These are phyloP conservation scores for Bryconaethiops microstoma DNA, from an alignment of 2,797 vertebrate species.

Conservation along the genomic window DNA sequence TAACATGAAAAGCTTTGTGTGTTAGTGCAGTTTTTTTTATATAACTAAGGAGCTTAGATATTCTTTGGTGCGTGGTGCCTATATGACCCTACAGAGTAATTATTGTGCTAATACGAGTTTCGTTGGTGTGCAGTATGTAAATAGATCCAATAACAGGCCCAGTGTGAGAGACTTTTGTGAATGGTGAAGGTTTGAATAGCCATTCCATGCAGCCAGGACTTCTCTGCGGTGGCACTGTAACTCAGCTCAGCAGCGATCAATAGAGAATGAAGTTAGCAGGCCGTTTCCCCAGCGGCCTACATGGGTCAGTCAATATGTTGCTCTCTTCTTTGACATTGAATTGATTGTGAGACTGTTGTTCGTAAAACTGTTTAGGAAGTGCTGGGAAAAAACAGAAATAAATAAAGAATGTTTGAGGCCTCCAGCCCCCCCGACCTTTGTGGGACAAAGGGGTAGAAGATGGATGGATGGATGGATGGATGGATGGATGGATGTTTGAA, in stretches of 20 bases:
- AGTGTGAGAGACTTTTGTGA: constrained; percentile 43
- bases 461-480: too few relatives aligned
- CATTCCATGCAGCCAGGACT: constrained; percentile 45
- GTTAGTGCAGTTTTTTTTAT: not conserved
- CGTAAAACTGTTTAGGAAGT: constrained; percentile 56
- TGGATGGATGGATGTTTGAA: too few relatives aligned
- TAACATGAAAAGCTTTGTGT: not conserved
- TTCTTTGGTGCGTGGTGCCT: constrained; percentile 23
- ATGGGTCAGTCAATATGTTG: constrained; percentile 65
- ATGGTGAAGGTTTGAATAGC: constrained; percentile 52
- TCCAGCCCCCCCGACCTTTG: too few relatives aligned
- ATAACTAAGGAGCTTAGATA: constrained; percentile 3
- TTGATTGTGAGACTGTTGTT: constrained; percentile 58
- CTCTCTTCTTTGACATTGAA: constrained; percentile 64
- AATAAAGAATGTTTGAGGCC: constrained; percentile 24
- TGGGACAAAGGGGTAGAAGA: too few relatives aligned
- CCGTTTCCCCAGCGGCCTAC: constrained; percentile 58
- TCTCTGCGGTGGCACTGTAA: constrained; percentile 56
- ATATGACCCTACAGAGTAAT: constrained; percentile 18
- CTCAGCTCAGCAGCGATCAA: constrained; percentile 61
- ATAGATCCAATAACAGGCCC: constrained; percentile 39
- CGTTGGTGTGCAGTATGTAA: constrained; percentile 39
- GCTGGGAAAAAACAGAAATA: constrained; percentile 36
- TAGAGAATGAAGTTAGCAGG: constrained; percentile 58
- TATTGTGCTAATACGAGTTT: constrained; percentile 33